Evolutionary conservation across 53 echinoderm and acorn worm genomes (phyloP).

Genomic region (Antedon mediterranea): DNA sequence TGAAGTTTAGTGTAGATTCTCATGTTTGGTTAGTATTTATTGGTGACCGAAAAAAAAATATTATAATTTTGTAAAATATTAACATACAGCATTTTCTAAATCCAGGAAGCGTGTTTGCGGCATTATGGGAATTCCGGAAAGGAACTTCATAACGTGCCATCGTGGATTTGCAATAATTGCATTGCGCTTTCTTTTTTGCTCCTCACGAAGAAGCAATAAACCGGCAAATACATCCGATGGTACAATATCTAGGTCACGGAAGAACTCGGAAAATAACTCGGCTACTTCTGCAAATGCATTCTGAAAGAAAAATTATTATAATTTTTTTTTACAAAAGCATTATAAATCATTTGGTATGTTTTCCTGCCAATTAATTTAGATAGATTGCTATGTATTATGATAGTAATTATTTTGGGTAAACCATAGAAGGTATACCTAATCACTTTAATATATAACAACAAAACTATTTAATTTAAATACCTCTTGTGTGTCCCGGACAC

Average conservation of each 20-base stretch:
- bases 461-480: constrained; percentile 29
- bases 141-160: constrained; percentile 62
- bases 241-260: constrained; percentile 83
- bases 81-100: constrained; percentile 50
- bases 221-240: constrained; percentile 87
- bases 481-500: constrained; percentile 57
- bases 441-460: too few species aligned
- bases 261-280: constrained; percentile 77
- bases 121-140: constrained; percentile 87
- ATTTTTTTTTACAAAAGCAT: too few species aligned
- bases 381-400: too few species aligned
- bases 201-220: constrained; percentile 76
- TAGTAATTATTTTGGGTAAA: too few species aligned
- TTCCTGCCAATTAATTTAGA: too few species aligned
- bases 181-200: constrained; percentile 70
- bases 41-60: too few species aligned
- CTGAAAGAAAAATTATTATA: constrained; percentile 12
- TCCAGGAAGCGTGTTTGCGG: constrained; percentile 77
- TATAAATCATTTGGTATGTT: too few species aligned
- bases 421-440: too few species aligned
- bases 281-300: constrained; percentile 88
- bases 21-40: too few species aligned
- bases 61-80: neutral
- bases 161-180: constrained; percentile 55
- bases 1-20: too few species aligned